Conservation (phyloP, 2,797 vertebrate genomes). For the Galagoides demidoff region DNA sequence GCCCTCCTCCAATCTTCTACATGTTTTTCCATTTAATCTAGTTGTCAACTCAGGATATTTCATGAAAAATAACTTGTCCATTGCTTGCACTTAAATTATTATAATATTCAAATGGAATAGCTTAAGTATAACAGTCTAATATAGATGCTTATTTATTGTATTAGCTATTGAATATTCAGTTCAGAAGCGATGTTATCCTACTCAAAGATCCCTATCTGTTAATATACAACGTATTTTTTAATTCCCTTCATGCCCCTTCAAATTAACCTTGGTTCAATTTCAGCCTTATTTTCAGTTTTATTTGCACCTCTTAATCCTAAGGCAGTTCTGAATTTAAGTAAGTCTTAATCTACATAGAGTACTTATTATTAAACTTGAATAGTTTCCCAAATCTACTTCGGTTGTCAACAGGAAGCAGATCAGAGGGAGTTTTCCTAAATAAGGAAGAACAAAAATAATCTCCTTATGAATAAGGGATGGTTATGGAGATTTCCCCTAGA, state of each 20-base stretch:
- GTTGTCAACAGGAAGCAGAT: conserved; percentile 61
- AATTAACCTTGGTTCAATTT: conserved; percentile 36
- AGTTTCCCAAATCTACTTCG: conserved; percentile 57
- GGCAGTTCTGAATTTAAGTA: conserved; percentile 62
- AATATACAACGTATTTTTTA: background rate
- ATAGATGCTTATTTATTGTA: conserved; percentile 20
- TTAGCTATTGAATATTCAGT: conserved; percentile 25
- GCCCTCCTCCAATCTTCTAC: conserved; percentile 70
- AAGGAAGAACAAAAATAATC: background rate
- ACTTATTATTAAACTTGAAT: conserved; percentile 66
- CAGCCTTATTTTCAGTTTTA: conserved; percentile 48
- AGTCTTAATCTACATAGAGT: conserved; percentile 57
- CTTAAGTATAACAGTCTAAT: conserved; percentile 36
- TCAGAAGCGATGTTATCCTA: background rate
- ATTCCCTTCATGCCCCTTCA: background rate
- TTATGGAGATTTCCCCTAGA: background rate
- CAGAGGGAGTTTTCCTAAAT: conserved; percentile 46
- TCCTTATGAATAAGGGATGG: background rate
- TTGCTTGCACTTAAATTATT: conserved; percentile 64
- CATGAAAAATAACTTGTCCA: conserved; percentile 70
- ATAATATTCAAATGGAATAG: conserved; percentile 64
- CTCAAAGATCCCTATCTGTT: background rate
- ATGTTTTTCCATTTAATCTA: conserved; percentile 74
- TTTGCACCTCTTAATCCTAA: conserved; percentile 54
- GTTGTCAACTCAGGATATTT: conserved; percentile 71